Evolutionary conservation across 2,797 vertebrate genomes (phyloP).

Genomic region (Scleropages formosus): DNA sequence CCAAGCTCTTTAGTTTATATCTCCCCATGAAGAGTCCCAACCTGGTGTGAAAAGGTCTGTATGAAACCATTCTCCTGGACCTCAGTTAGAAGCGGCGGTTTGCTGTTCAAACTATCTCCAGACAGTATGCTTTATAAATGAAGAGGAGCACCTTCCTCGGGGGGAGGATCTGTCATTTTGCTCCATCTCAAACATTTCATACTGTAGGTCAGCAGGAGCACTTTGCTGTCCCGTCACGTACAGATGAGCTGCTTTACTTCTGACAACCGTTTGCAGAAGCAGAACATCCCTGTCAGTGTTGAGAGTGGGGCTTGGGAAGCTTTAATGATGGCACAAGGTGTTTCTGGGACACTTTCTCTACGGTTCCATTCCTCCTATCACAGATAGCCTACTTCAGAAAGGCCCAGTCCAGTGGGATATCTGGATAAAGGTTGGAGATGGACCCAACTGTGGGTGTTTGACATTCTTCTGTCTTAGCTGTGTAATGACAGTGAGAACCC

Average conservation of each 20-base stretch:
- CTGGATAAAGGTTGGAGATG: neutral
- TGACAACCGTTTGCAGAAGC: neutral
- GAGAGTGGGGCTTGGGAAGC: neutral
- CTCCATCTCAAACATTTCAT: neutral
- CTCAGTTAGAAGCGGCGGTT: neutral
- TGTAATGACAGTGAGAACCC: neutral
- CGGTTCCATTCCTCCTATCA: neutral
- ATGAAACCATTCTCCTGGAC: neutral
- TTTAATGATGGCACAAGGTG: neutral
- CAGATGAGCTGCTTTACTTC: neutral
- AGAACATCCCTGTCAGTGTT: neutral
- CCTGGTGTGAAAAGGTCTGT: neutral
- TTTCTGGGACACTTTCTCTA: constrained; percentile 3
- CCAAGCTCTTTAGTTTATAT: too few species aligned
- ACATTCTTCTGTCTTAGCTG: neutral
- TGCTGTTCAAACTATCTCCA: neutral
- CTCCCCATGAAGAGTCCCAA: too few species aligned
- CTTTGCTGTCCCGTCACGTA: neutral
- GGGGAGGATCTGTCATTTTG: neutral
- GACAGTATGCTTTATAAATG: neutral
- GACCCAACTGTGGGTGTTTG: neutral
- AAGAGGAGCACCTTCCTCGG: neutral
- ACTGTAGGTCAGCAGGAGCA: neutral
- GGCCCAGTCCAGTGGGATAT: neutral
- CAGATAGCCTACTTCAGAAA: constrained; percentile 6